These are phyloP conservation scores for Heliconius hortense DNA, from an alignment of 2,888 invertebrate genomes.

Conservation along the genomic window DNA sequence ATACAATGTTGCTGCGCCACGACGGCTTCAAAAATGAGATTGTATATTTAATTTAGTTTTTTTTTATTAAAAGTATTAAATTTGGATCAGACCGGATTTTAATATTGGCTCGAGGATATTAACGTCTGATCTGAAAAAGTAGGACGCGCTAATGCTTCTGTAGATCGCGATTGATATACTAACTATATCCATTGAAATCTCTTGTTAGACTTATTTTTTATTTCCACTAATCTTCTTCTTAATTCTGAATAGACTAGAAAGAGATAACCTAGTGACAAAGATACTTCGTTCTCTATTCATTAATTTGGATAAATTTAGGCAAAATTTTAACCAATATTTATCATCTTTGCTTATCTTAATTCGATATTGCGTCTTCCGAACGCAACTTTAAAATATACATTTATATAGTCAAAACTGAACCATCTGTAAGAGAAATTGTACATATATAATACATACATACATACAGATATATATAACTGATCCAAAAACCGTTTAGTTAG, in stretches of 20 bases:
- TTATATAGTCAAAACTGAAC: neutral
- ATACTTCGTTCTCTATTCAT: neutral
- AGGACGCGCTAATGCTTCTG: slow-evolving; percentile 12
- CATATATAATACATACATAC: neutral
- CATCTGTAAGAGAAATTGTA: neutral
- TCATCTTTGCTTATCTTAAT: neutral
- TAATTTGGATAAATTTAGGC: neutral
- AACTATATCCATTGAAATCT: slow-evolving; percentile 7
- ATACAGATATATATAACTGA: neutral
- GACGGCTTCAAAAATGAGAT: neutral
- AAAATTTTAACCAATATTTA: neutral
- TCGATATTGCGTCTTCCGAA: neutral
- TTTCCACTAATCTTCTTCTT: neutral
- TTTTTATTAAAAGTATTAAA: neutral
- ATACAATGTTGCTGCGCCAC: too few relatives aligned
- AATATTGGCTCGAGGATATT: slow-evolving; percentile 5
- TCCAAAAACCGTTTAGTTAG: slow-evolving; percentile 1
- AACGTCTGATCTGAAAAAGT: slow-evolving; percentile 3
- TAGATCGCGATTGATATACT: neutral
- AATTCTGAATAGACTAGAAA: neutral
- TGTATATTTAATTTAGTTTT: neutral
- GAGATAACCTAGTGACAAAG: too few relatives aligned
- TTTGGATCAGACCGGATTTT: neutral
- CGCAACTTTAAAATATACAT: neutral
- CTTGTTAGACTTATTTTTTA: slow-evolving; percentile 1